Conservation (phyloP, 1,140 invertebrate species). For the Anthonomus grandis region DNA sequence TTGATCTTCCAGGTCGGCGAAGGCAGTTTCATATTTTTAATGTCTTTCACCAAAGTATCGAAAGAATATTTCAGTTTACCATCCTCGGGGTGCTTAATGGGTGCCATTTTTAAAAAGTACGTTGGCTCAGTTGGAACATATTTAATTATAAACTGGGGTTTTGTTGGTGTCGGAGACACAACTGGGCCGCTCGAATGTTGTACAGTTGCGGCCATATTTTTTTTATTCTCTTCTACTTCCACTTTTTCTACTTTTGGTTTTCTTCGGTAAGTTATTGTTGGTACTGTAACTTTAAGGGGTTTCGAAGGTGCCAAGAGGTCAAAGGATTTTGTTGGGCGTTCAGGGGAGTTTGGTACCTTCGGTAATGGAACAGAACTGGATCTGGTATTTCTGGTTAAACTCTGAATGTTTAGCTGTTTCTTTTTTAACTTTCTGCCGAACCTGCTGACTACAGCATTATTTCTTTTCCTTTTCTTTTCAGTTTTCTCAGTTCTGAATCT, state of each 20-base stretch:
- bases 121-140: slow-evolving; percentile 11
- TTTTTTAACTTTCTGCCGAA: slow-evolving; percentile 20
- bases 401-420: slow-evolving; percentile 8
- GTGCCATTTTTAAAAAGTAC: slow-evolving; percentile 22
- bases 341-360: no score
- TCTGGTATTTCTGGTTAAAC: not conserved
- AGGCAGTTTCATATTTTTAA: slow-evolving; percentile 34
- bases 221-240: not conserved
- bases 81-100: slow-evolving; percentile 15
- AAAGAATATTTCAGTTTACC: slow-evolving; percentile 29
- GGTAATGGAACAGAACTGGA: no score
- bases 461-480: slow-evolving; percentile 15
- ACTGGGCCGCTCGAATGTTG: not conserved
- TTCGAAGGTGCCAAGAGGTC: no score
- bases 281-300: no score
- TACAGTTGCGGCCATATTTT: slow-evolving; percentile 12
- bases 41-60: slow-evolving; percentile 28
- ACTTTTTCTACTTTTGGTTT: not conserved
- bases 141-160: slow-evolving; percentile 22
- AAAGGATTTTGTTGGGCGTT: no score
- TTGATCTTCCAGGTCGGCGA: slow-evolving; percentile 33
- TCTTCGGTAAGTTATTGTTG: not conserved
- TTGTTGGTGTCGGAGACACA: not conserved
- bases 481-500: slow-evolving; percentile 14
- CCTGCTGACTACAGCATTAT: slow-evolving; percentile 14